A percentile compares a stretch with the other conserved stretches of the same genome.
phyloP scores from a whole-genome alignment of 2,888 invertebrate genomes.

The Belgica antarctica region DNA sequence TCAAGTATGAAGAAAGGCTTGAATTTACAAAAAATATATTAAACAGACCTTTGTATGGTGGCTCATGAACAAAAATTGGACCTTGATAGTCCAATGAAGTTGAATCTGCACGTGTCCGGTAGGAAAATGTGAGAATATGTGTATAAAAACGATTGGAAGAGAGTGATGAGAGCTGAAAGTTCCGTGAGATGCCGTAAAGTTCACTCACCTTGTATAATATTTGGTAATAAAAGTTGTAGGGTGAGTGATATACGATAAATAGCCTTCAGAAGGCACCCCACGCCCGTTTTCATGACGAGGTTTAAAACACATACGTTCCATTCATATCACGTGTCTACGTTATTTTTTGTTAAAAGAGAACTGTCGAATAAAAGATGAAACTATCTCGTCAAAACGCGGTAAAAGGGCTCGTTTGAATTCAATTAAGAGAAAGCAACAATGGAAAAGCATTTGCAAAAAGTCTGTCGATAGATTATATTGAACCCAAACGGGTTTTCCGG shows the following conservation, averaged over 20 bases:
- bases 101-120: constrained; percentile 42
- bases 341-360: background rate
- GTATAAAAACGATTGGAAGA: no score
- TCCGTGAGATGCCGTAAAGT: no score
- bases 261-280: constrained; percentile 56
- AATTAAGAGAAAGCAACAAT: no score
- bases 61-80: constrained; percentile 66
- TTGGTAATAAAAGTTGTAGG: constrained; percentile 50
- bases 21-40: no score
- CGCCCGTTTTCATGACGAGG: constrained; percentile 52
- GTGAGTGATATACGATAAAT: constrained; percentile 9
- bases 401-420: no score
- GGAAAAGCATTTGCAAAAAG: no score
- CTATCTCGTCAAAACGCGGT: no score
- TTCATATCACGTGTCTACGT: constrained; percentile 18
- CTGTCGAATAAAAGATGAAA: background rate
- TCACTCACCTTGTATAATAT: constrained; percentile 54
- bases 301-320: constrained; percentile 38
- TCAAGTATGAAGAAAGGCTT: no score
- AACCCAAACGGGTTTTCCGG: no score
- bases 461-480: no score
- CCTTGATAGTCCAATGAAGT: constrained; percentile 66
- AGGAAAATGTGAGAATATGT: constrained; percentile 48
- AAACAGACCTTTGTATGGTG: constrained; percentile 68
- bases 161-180: no score